Evolutionary conservation across 2,797 vertebrate genomes (phyloP).

Genomic region (Trematomus bernacchii): DNA sequence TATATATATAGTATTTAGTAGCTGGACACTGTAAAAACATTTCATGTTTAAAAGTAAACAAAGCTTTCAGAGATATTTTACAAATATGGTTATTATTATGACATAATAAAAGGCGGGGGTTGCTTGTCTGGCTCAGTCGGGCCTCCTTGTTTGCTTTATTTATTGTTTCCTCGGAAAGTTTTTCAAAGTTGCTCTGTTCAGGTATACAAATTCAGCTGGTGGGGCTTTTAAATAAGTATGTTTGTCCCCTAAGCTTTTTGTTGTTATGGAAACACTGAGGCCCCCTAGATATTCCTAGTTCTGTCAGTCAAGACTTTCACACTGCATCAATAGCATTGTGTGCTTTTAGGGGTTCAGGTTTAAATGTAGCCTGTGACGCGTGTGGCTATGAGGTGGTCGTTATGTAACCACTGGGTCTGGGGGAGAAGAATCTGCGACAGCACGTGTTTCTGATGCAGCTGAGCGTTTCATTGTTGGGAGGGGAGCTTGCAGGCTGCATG

Average conservation of each 20-base stretch:
- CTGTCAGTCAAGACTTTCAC: slow-evolving; percentile 1
- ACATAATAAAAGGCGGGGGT: too few species aligned
- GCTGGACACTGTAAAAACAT: too few species aligned
- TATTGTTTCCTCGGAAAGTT: neutral
- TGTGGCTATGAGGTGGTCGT: slow-evolving; percentile 42
- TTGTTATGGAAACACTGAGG: neutral
- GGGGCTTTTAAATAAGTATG: neutral
- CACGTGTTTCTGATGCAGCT: slow-evolving; percentile 53
- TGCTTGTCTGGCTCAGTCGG: too few species aligned
- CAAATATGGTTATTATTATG: too few species aligned
- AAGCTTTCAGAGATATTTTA: too few species aligned
- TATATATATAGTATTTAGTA: too few species aligned
- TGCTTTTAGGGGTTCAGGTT: slow-evolving; percentile 24
- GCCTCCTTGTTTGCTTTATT: too few species aligned
- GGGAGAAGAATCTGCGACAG: slow-evolving; percentile 25
- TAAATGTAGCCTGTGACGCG: slow-evolving; percentile 4
- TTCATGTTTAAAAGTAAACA: too few species aligned
- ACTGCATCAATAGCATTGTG: slow-evolving; percentile 2
- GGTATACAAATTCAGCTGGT: neutral
- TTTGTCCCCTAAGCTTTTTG: neutral
- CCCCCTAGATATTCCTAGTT: neutral
- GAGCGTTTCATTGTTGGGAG: slow-evolving; percentile 34
- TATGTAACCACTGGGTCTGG: slow-evolving; percentile 43
- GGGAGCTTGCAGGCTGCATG: slow-evolving; percentile 40
- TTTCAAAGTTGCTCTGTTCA: slow-evolving; percentile 8